Base-by-base conservation (phyloP, 2,888 invertebrate species). In the Pollenia griseotomentosa region DNA sequence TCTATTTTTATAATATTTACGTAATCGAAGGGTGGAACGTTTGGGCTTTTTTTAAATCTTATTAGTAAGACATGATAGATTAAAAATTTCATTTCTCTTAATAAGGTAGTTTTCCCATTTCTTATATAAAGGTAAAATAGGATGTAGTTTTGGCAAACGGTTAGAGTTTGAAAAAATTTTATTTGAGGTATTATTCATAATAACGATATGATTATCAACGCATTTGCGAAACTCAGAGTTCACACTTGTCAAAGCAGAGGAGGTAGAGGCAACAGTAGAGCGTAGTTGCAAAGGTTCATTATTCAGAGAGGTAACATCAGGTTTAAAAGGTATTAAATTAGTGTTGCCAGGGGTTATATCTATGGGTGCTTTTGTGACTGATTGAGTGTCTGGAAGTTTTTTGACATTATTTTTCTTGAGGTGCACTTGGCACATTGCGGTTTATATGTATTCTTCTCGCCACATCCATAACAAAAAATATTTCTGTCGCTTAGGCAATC, bases 381-480 rank as follows among this genome's bases (percentile, higher is more conserved):
- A 11, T 10, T 23, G 7, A 19, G 19, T 19, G 14, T 33, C 16
- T 12, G n/a, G n/a, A 11, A 63, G 75, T 75, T 75, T 75, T 75
- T 63, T 75, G 75, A 11, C 16, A 11, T 53, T 1, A 11, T n/a
- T 48, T 8, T 48, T 75, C 40, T 61, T 6, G 16, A 11, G 3
- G 65, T 12, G 11, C 44, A 65, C 19, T 44, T 65, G 16, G 19
- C 14, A 46, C 65, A 61, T 9, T 74, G 59, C 1, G 74, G 74
- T 48, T 74, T 61, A 42, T 74, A 71, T 2, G 61, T 48, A 5
- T 42, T 73, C 55, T 71, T 71, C 12, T 33, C 53, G 2, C 71
- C 80, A 53, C 80, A 80, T 2, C 71, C 80, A 44, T 80, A 73
- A 10, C 80, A 80, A 44, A 73, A 80, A 19, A 80, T 33, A 4